phyloP scores from a whole-genome alignment of 2,113 vertebrate genomes.

The Zootoca vivipara region DNA sequence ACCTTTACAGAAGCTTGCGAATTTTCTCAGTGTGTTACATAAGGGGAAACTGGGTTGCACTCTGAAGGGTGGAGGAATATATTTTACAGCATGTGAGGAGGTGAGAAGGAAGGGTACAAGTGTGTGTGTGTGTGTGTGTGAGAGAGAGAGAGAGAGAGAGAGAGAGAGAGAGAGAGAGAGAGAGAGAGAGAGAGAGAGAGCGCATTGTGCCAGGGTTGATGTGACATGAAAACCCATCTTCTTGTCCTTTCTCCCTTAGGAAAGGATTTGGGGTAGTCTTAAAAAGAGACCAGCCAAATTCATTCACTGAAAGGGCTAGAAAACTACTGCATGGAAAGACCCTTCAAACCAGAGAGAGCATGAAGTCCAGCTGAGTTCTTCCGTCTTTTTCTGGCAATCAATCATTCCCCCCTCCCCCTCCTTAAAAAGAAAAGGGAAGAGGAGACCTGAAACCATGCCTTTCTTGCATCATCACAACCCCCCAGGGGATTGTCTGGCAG shows the following conservation, averaged over 20 bases:
- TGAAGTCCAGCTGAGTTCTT: neutral
- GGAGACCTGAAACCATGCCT: neutral
- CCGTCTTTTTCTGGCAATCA: neutral
- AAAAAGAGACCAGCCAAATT: neutral
- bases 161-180: neutral
- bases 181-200: neutral
- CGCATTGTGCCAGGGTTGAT: neutral
- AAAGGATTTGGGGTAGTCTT: neutral
- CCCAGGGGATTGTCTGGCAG: neutral
- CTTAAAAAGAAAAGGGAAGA: neutral
- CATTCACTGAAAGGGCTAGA: neutral
- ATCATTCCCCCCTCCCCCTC: neutral
- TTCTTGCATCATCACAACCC: neutral
- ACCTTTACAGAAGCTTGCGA: neutral
- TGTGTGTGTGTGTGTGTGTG: too few species aligned
- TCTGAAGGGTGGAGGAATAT: neutral
- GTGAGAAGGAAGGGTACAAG: neutral
- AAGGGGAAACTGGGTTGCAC: slow-evolving; percentile 6
- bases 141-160: neutral
- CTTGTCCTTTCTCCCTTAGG: neutral
- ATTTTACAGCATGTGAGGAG: neutral
- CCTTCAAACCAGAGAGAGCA: neutral
- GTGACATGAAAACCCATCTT: neutral
- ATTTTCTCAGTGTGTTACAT: neutral
- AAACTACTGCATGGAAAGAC: neutral